Evolutionary conservation across 2,797 vertebrate genomes (phyloP).

Genomic region (Hypotaenidia philippensis): DNA sequence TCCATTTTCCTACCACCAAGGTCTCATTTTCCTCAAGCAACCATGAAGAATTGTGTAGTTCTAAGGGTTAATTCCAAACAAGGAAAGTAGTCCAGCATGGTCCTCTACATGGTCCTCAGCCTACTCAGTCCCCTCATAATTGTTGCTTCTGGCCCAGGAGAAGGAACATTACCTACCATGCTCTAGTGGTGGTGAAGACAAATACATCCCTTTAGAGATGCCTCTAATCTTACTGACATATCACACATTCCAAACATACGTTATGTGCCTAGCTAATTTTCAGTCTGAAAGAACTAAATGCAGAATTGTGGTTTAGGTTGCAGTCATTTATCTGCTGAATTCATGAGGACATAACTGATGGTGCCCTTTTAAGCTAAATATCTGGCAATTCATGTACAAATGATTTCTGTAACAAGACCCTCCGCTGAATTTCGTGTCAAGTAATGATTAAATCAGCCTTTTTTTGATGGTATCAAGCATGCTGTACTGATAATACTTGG

Average conservation of each 20-base stretch:
- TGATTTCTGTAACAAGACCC: background rate
- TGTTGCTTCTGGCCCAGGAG: background rate
- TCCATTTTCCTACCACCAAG: background rate
- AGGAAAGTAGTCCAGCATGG: fast-evolving
- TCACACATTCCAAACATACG: background rate
- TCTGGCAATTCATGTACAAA: background rate
- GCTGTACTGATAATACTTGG: background rate
- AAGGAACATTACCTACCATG: fast-evolving
- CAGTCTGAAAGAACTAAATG: background rate
- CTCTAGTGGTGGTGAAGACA: background rate
- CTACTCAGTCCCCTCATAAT: background rate
- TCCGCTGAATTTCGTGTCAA: background rate
- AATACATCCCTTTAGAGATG: background rate
- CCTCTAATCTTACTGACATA: background rate
- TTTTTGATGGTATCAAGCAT: background rate
- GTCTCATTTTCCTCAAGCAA: background rate
- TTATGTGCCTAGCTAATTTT: background rate
- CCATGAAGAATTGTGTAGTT: background rate
- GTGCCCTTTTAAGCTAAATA: background rate
- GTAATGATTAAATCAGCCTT: background rate
- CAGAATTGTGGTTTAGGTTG: background rate
- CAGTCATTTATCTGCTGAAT: background rate
- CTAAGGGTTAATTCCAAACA: background rate
- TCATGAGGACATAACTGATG: background rate
- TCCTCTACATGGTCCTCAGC: background rate